These are phyloP conservation scores for Lutraria lutraria DNA, from an alignment of 2,888 invertebrate genomes.

Conservation along the genomic window DNA sequence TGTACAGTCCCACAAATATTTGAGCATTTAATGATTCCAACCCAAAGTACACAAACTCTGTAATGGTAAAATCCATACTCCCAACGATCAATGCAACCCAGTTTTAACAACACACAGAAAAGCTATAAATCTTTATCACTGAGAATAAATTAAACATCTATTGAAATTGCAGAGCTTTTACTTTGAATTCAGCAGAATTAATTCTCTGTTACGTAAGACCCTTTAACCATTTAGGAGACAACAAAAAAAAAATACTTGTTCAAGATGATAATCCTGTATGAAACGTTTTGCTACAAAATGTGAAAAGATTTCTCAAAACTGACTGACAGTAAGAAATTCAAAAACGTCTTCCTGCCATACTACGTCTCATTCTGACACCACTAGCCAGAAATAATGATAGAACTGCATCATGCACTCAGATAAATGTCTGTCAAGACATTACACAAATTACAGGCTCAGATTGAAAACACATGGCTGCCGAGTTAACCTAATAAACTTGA, in stretches of 20 bases:
- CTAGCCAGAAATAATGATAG: neutral
- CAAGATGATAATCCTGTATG: neutral
- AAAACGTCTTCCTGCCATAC: neutral
- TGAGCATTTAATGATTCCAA: constrained; percentile 5
- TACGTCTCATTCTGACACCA: neutral
- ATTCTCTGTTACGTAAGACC: neutral
- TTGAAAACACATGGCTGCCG: constrained; percentile 14
- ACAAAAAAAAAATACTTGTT: neutral
- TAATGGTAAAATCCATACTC: constrained; percentile 19
- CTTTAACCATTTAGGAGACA: neutral
- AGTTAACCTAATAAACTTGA: constrained; percentile 6
- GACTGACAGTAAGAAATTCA: neutral
- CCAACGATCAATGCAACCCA: neutral
- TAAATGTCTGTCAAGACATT: neutral
- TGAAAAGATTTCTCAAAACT: neutral
- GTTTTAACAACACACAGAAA: constrained; percentile 13
- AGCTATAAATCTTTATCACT: constrained; percentile 12
- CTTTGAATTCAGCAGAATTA: neutral
- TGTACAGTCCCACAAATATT: constrained; percentile 2
- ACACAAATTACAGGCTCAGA: neutral
- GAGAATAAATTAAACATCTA: neutral
- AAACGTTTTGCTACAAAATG: neutral
- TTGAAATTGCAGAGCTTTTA: neutral
- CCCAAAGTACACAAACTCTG: neutral
- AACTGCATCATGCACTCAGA: constrained; percentile 4